A percentile compares a stretch with the other conserved stretches of the same genome.
Conservation (phyloP, 2,113 vertebrate species). For the Jacana jacana region DNA sequence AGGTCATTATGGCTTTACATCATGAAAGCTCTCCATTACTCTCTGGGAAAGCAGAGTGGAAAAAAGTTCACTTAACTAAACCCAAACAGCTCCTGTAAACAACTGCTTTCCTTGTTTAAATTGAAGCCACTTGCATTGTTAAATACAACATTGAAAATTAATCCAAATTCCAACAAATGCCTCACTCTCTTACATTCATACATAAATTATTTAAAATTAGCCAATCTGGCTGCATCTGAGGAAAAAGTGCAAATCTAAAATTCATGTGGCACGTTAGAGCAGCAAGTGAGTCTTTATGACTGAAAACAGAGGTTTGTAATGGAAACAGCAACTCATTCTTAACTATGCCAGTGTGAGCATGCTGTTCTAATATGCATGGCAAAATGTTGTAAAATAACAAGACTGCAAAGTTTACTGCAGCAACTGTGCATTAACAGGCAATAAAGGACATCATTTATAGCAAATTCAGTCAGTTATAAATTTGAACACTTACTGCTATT, state of each 20-base stretch:
- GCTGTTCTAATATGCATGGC: constrained; percentile 16
- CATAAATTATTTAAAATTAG: neutral
- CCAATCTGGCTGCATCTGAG: neutral
- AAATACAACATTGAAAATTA: neutral
- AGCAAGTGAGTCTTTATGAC: neutral
- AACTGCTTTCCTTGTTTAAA: neutral
- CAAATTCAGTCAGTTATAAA: constrained; percentile 58
- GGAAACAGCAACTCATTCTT: constrained; percentile 60
- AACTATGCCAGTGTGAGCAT: neutral
- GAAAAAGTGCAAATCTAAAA: neutral
- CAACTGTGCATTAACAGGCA: constrained; percentile 54
- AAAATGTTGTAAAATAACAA: constrained; percentile 54
- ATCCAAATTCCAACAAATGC: neutral
- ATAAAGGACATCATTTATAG: constrained; percentile 57
- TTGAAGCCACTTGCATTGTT: neutral
- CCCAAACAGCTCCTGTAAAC: neutral
- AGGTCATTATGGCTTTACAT: neutral
- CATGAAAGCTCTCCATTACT: neutral
- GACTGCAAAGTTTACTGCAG: constrained; percentile 43
- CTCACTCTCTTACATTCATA: neutral
- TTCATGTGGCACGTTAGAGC: neutral
- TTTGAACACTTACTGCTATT: constrained; percentile 53
- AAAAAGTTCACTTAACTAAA: neutral
- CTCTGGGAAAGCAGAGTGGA: neutral
- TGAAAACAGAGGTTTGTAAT: constrained; percentile 24